These are phyloP conservation scores for Apis mellifera DNA, from an alignment of 1,140 invertebrate species.

Conservation along the genomic window Amel_HAv3.1 CM009937.2:2082001-2082500, in stretches of 20 bases:
- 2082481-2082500: neutral
- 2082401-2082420: neutral
- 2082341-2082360: neutral
- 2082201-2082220: neutral
- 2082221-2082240: neutral
- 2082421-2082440: constrained; percentile 15
- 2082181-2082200: neutral
- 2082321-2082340: neutral
- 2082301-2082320: neutral
- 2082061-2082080: constrained; percentile 62
- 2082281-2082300: neutral
- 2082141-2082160: constrained; percentile 20
- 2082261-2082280: neutral
- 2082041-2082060: constrained; percentile 37
- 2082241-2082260: neutral
- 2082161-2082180: constrained; percentile 17
- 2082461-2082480: constrained; percentile 30
- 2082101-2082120: constrained; percentile 59
- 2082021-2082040: constrained; percentile 6
- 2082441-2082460: constrained; percentile 37
- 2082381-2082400: too few species aligned
- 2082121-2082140: constrained; percentile 51
- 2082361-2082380: constrained; percentile 21
- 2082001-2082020: neutral
- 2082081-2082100: constrained; percentile 67